phyloP scores from a whole-genome alignment of 2,797 vertebrate species.

The Nyctibius grandis region DNA sequence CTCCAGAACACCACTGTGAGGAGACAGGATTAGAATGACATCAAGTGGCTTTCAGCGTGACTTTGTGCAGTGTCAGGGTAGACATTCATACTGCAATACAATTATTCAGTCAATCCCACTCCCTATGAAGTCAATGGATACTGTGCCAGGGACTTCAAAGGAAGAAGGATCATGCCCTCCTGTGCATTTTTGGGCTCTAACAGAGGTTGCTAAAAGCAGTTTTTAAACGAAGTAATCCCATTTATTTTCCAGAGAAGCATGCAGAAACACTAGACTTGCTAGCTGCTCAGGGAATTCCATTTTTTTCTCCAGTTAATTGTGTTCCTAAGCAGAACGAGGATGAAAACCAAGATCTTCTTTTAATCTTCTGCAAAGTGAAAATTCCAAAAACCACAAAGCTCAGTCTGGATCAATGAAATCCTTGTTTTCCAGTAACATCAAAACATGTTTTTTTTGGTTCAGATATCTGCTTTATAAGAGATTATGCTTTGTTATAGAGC shows the following conservation, averaged over 20 bases:
- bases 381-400: background rate
- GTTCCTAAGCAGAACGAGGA: background rate
- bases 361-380: conserved; percentile 4
- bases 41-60: conserved; percentile 35
- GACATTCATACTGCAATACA: conserved; percentile 29
- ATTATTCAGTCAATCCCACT: conserved; percentile 50
- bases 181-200: conserved; percentile 45
- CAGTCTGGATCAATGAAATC: conserved; percentile 3
- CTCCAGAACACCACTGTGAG: background rate
- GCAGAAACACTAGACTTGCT: conserved; percentile 29
- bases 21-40: conserved; percentile 37
- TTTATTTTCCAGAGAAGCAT: conserved; percentile 45
- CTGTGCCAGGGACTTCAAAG: conserved; percentile 60
- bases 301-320: background rate
- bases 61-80: conserved; percentile 45
- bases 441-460: background rate
- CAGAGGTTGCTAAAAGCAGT: conserved; percentile 48
- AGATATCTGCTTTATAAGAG: background rate
- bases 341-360: background rate
- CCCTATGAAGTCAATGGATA: conserved; percentile 52
- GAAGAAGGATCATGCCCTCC: conserved; percentile 55
- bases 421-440: conserved; percentile 5
- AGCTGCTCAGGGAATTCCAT: conserved; percentile 18
- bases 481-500: background rate
- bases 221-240: conserved; percentile 61